Evolutionary conservation across 2,113 vertebrate species (phyloP), one percentile per base, ranked within the genome.

Genomic region (Pterocles orientalis): DNA sequence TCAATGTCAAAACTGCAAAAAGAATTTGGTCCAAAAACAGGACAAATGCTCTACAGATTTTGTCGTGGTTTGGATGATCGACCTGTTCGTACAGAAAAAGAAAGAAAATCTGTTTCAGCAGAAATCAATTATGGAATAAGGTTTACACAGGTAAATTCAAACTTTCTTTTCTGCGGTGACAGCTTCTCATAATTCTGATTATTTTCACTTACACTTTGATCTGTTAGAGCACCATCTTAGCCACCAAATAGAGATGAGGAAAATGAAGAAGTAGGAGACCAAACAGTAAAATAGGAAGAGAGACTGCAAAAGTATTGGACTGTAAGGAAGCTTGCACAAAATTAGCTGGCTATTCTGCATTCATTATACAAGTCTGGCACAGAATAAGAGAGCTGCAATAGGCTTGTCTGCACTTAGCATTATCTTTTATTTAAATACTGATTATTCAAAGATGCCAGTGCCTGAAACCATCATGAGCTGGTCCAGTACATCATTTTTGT

Each of bases 101-200:
- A 99, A 92, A 99, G 99, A 82, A 99, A 99, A 96, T 99, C 99
- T 23, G 98, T 99, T 95, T 99, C 99, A 25, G 99, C 99, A 31
- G 99, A 99, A 96, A 99, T 99, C 98, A 99, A 99, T 97, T 99
- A 99, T 97, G 99, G 99, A 89, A 99, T 99, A 93, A 99, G 99
- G 43, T 99, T 99, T 94, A 98, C 98, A 15, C 98, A 98, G 98
- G 99, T 99, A 96, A 92, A 91, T 39, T 54, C 25, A 68, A 79
- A 84, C 15, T 50, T 72, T 72, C 7, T 15, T 85, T 90, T 91
- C 71, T 90, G 29, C 26, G 47, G 39, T 83, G 71, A 71, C 23
- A 90, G 83, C 47, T 91, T 91, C 62, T 87, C 66, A 24, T 88
- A 66, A 66, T 93, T 96, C 90, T 80, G 51, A 83, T 95, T 93